Percentiles rank a stretch among this genome's conserved stretches.
Evolutionary conservation across 2,797 vertebrate genomes (phyloP).

Genomic region (Apogon talboti): DNA sequence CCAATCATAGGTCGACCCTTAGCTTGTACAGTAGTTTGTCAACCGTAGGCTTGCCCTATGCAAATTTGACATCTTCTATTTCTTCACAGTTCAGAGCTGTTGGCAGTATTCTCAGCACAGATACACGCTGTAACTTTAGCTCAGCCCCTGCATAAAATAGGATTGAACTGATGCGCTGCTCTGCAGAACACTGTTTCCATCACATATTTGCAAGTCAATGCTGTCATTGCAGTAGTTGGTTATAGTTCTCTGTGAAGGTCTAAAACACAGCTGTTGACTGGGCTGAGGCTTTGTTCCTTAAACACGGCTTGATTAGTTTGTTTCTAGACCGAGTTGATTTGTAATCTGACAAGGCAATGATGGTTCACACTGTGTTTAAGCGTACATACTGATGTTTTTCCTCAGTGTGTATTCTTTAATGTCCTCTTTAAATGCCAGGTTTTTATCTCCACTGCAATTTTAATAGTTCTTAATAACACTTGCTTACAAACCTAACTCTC

Average conservation of each 20-base stretch:
- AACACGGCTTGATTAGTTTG: not conserved
- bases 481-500: no score
- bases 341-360: not conserved
- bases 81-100: constrained; percentile 4
- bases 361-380: no score
- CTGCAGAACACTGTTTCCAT: not conserved
- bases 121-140: constrained; percentile 15
- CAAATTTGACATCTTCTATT: constrained; percentile 20
- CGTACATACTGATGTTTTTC: no score
- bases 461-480: no score
- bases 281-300: not conserved
- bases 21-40: constrained; percentile 17
- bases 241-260: not conserved
- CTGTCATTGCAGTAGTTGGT: not conserved
- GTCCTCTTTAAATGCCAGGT: no score
- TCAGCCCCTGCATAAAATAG: constrained; percentile 4
- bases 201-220: not conserved
- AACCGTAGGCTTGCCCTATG: constrained; percentile 4
- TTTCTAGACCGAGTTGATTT: not conserved
- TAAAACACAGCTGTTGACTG: not conserved
- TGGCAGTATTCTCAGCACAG: constrained; percentile 11
- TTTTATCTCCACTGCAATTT: no score
- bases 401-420: no score
- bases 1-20: no score
- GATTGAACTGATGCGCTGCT: not conserved